A percentile compares a stretch with the other conserved stretches of the same genome.
phyloP scores from a whole-genome alignment of 2,888 invertebrate species.

The Liopterus haemorrhoidalis region DNA sequence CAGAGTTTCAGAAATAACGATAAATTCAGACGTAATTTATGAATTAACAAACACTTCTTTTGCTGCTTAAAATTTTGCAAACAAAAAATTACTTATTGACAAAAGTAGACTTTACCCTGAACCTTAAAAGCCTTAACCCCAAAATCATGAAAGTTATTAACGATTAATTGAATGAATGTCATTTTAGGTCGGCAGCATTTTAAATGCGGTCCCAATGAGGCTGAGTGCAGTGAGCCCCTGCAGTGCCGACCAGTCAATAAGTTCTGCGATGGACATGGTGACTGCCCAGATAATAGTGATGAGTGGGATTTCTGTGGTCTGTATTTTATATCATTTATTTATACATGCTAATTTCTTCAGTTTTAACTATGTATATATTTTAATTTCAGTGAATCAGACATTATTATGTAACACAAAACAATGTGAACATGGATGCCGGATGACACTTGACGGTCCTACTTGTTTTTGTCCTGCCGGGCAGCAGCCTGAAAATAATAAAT shows the following conservation, averaged over 20 bases:
- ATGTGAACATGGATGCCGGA: slow-evolving; percentile 64
- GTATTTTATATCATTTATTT: slow-evolving; percentile 27
- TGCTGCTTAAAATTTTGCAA: no score
- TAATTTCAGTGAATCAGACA: slow-evolving; percentile 41
- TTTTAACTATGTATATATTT: neutral
- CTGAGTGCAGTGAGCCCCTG: slow-evolving; percentile 56
- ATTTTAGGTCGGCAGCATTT: slow-evolving; percentile 53
- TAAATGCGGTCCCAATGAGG: slow-evolving; percentile 62
- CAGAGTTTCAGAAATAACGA: no score
- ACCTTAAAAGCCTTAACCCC: no score
- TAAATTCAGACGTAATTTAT: no score
- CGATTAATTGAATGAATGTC: no score
- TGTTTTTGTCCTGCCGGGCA: slow-evolving; percentile 72
- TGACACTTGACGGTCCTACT: slow-evolving; percentile 62
- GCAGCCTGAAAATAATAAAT: slow-evolving; percentile 55
- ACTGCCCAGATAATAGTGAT: slow-evolving; percentile 67
- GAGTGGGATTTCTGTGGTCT: slow-evolving; percentile 66
- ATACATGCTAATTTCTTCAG: no score
- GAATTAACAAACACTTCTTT: no score
- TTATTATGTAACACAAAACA: slow-evolving; percentile 50
- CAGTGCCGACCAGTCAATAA: slow-evolving; percentile 56
- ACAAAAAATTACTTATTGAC: no score
- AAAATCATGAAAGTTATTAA: no score
- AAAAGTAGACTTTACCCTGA: no score
- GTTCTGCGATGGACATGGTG: slow-evolving; percentile 62